Evolutionary conservation across 2,888 invertebrate genomes (phyloP).

Genomic region (Clistopyga incitator): DNA sequence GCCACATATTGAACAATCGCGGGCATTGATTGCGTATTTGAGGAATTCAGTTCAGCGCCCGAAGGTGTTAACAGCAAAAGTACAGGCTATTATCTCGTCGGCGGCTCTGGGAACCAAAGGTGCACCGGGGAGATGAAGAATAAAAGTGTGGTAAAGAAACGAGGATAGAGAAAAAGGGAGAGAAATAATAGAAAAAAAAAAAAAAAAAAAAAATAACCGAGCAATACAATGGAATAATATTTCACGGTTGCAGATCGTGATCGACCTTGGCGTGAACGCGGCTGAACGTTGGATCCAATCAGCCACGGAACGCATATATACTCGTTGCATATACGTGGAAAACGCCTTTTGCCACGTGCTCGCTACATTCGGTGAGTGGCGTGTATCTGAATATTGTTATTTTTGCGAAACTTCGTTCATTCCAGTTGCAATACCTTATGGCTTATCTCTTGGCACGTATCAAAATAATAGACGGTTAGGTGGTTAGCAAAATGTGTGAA

Average conservation of each 20-base stretch:
- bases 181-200: too few relatives aligned
- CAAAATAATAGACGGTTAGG: conserved; percentile 65
- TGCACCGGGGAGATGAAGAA: conserved; percentile 14
- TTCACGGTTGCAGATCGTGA: conserved; percentile 80
- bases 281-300: conserved; percentile 74
- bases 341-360: conserved; percentile 64
- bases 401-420: conserved; percentile 51
- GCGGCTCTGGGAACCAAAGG: conserved; percentile 49
- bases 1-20: conserved; percentile 22
- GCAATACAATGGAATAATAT: conserved; percentile 74
- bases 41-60: conserved; percentile 55
- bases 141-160: conserved; percentile 53
- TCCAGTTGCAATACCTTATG: conserved; percentile 31
- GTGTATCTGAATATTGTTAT: conserved; percentile 73
- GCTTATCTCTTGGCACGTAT: conserved; percentile 68
- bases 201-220: conserved; percentile 48
- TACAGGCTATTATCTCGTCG: conserved; percentile 13
- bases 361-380: conserved; percentile 57
- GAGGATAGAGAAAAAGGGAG: too few relatives aligned
- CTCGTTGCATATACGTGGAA: conserved; percentile 52
- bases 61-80: conserved; percentile 47
- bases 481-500: conserved; percentile 24
- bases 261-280: conserved; percentile 77
- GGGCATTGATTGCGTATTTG: conserved; percentile 48
- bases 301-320: conserved; percentile 67